Evolutionary conservation across 1,140 invertebrate genomes (phyloP), one percentile per base, ranked within the genome.

Genomic region (Tetragonula clypearis): DNA sequence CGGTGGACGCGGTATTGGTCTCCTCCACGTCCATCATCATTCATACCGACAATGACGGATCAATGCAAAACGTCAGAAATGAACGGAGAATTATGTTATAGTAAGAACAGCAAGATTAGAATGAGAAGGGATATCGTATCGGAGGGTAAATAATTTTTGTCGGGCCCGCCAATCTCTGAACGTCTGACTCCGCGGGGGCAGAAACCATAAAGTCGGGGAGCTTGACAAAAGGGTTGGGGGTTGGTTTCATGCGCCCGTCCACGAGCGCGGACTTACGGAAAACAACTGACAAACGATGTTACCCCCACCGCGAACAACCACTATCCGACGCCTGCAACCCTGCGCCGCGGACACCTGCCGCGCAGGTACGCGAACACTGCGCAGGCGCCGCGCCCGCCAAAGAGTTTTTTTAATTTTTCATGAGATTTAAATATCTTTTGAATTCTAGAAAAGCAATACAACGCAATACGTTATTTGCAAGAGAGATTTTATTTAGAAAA

Each of bases 21-120:
- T 94, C 94, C 88, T 95, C 94, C 86, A 94, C 92, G 86, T 94
- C 93, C 93, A 94, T 94, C 94, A 94, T 94, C 86, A 91, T 93
- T 94, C 94, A 94, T 94, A 79, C 90, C 92, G 88, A 92, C 86
- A 81, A 81, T 80, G 56, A 89, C 82, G 73, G 55, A 66, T 85
- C 84, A 80, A 79, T 78, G 76, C n/a, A 30, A 35, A 69, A 85
- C 68, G 84, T 56, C 65, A 82, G 65, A 77, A 76, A 84, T 62
- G 76, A 84, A 88, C 62, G 56, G 68, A 68, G n/a, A 58, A 84
- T 72, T 68, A 74, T 66, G 58, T 77, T n/a, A 69, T n/a, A 69
- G 86, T 75, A 75, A 79, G 77, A 76, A 68, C 49, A n/a, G 65
- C 78, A 65, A 79, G 58, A 58, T 65, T 26, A 72, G 41, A 86